Evolutionary conservation across 2,113 vertebrate genomes (phyloP), one percentile per base, ranked within the genome.

Genomic region (Setophaga coronata): DNA sequence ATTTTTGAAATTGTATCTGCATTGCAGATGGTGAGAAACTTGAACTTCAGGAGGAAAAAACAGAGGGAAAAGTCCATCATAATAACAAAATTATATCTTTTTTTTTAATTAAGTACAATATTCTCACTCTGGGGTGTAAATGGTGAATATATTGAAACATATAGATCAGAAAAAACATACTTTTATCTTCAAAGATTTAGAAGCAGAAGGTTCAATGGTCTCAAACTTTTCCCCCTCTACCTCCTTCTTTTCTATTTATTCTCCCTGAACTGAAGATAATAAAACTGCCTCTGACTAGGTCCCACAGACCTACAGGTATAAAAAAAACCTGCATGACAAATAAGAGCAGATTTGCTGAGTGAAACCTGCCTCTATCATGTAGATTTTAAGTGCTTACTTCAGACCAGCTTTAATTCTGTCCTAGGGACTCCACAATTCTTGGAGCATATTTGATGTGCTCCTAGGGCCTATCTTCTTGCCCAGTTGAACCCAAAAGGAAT

Each of bases 21-120:
- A 91, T 60, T 91, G 87, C 90, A 95, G 62, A 92, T 60, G 8
- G 74, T 64, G 74, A 95, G 26, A 89, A 89, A 74, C 19, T 43
- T 47, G 29, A 87, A 73, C 6, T 50, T 57, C 14, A 5, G 16
- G 14, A 34, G 6, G 14, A 54, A 47, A 72, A 70, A 36, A 69
- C 0, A 60, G 4, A 17, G 25, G 45, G 7, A 62, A 12, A 78
- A 64, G 25, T 29, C 33, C 15, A 38, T 14, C 31, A 43, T 60
- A 77, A 69, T 23, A 43, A 47, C 24, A 89, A 95, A 74, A 83
- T 28, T 69, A 15, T 14, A 82, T 20, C 6, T 64, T 64, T 8
- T 26, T 26, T 11, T 18, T 50, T 34, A 64, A 50, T 17, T 69
- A 72, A n/a, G 18, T 45, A 23, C 4, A 48, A 10, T 53, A 40